Conservation (phyloP, 2,113 vertebrate species). For the Odontophorus gujanensis region DNA sequence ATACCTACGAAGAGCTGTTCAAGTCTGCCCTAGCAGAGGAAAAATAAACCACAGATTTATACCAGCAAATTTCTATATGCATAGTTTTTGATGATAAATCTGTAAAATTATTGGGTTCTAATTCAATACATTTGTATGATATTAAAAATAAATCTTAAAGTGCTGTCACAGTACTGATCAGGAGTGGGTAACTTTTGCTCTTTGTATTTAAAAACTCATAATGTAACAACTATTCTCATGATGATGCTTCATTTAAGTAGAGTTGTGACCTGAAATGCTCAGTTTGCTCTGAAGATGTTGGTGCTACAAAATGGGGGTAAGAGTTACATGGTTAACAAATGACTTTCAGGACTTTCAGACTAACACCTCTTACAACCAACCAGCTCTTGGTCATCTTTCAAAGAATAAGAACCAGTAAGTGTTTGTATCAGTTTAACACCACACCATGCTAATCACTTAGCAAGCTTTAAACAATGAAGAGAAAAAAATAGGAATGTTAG, state of each 20-base stretch:
- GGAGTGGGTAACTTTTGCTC: neutral
- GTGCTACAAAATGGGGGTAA: neutral
- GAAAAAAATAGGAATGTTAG: neutral
- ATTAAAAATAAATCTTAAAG: neutral
- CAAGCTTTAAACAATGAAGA: neutral
- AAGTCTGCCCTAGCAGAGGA: neutral
- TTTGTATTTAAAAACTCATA: neutral
- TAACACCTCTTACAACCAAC: neutral
- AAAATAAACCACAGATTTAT: neutral
- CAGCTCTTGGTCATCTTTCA: neutral
- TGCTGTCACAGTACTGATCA: neutral
- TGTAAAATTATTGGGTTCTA: rapidly evolving
- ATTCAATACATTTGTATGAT: neutral
- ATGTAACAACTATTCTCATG: neutral
- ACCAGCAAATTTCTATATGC: neutral
- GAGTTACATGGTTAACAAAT: neutral
- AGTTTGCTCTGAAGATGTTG: neutral
- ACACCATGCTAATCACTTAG: neutral
- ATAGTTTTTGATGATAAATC: neutral
- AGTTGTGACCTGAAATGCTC: neutral
- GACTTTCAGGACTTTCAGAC: neutral
- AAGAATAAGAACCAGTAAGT: neutral
- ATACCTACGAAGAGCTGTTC: neutral
- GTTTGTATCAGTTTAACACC: neutral
- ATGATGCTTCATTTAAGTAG: neutral